phyloP scores from a whole-genome alignment of 2,113 vertebrate species.

The Tringa solitaria region DNA sequence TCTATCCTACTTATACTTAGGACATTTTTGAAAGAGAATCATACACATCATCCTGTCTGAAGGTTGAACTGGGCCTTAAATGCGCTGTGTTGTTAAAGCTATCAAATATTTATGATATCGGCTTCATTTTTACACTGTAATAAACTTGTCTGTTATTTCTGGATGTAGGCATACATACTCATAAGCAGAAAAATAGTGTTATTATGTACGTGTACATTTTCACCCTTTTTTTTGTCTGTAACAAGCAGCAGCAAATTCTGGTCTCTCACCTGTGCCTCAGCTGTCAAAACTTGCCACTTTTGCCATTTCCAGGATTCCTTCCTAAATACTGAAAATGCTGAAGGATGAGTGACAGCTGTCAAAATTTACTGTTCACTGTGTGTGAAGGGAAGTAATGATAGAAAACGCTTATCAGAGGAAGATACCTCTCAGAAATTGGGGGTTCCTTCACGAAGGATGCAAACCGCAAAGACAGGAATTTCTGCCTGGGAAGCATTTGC shows the following conservation, averaged over 20 bases:
- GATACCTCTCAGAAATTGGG: not conserved
- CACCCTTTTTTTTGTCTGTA: not conserved
- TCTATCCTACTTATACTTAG: not conserved
- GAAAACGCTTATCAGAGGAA: not conserved
- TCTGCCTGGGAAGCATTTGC: not conserved
- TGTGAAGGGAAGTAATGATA: not conserved
- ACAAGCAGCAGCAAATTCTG: not conserved
- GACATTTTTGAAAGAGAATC: not conserved
- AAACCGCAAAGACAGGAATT: not conserved
- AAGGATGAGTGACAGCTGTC: constrained; percentile 44
- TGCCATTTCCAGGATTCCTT: not conserved
- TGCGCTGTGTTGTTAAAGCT: not conserved
- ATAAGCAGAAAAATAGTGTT: not conserved
- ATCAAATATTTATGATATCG: not conserved
- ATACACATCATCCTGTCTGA: not conserved
- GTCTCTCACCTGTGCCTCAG: constrained; percentile 8
- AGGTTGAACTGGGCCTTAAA: not conserved
- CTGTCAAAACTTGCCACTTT: constrained; percentile 23
- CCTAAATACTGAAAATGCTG: not conserved
- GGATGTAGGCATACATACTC: accelerated
- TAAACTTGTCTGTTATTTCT: not conserved
- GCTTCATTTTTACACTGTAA: not conserved
- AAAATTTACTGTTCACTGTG: not conserved
- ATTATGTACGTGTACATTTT: not conserved
- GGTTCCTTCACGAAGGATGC: not conserved